Base-by-base conservation (phyloP, 1,140 invertebrate genomes). In the Uloborus diversus region DNA sequence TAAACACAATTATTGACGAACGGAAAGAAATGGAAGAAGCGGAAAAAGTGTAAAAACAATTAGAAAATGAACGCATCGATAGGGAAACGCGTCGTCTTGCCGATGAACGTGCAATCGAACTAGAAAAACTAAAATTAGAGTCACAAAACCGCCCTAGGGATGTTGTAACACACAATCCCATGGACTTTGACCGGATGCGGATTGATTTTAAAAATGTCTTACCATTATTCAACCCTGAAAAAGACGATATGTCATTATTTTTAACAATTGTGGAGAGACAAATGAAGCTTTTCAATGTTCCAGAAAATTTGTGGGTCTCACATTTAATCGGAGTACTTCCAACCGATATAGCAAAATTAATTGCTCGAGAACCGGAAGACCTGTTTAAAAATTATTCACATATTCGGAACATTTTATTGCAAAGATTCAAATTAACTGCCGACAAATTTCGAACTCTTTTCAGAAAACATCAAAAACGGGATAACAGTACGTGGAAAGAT, bases 361-460 rank as follows among this genome's bases (percentile, higher is more conserved):
- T 64, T 17, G 61, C 61, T 37, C 30, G 33, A 35, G 61, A 64
- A 20, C 20, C 33, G 17, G 56, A 61, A 28, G 53, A 42, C 25
- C 3, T 30, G 20, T 1, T 9, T 0, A 2, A 42, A 9, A 25
- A 73, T 20, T 73, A 59, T 28, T 25, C 0, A 1, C 25, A 35
- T 27, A 5, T 70, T 7, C 47, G 51, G 23, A 23, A 61, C 3
- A 23, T 61, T 30, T n/a, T 73, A 0, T 3, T 61, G 33, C 13
- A 71, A 42, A 56, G 33, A 57, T 71, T 59, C 51, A 56, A 59
- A 28, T 32, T 61, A n/a, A 42, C 4, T n/a, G 53, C 20, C 2
- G 23, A 73, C n/a, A 47, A 30, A 51, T 69, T 69, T 27, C 27
- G n/a, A 23, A 7, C 49, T 1, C 4, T 30, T 2, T 68, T 53